Conservation (phyloP, 1,140 invertebrate species). For the Maniola jurtina region DNA sequence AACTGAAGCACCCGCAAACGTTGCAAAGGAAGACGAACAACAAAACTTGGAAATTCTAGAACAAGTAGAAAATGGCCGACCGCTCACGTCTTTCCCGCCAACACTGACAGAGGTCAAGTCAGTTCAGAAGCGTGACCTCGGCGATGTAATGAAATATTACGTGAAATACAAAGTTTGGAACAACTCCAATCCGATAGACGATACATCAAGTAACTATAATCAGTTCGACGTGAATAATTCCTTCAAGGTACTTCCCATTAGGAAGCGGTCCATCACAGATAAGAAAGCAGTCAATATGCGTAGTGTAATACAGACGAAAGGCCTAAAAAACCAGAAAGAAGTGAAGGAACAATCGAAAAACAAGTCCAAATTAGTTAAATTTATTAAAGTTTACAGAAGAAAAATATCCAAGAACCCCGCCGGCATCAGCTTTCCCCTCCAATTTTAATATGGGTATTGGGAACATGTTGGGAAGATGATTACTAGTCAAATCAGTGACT, state of each 20-base stretch:
- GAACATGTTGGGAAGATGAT: too few species aligned
- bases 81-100: slow-evolving; percentile 18
- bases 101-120: slow-evolving; percentile 27
- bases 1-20: slow-evolving; percentile 15
- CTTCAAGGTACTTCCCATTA: slow-evolving; percentile 23
- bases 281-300: slow-evolving; percentile 8
- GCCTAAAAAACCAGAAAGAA: not conserved
- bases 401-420: not conserved
- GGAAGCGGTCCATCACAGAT: not conserved
- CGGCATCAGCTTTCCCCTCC: too few species aligned
- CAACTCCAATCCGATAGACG: slow-evolving; percentile 1
- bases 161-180: slow-evolving; percentile 59
- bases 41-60: slow-evolving; percentile 35
- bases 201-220: slow-evolving; percentile 12
- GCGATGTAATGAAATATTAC: slow-evolving; percentile 50
- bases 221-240: slow-evolving; percentile 43
- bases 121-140: slow-evolving; percentile 7
- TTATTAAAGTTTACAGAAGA: slow-evolving; percentile 7
- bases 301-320: not conserved
- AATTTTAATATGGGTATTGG: too few species aligned
- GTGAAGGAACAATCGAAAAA: not conserved
- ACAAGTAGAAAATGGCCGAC: slow-evolving; percentile 31
- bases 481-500: too few species aligned
- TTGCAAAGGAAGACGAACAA: slow-evolving; percentile 1
- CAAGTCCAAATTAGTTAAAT: not conserved